Percentiles rank a stretch among this genome's conserved stretches.
phyloP scores from a whole-genome alignment of 2,888 invertebrate genomes.

The Sipha maydis region DNA sequence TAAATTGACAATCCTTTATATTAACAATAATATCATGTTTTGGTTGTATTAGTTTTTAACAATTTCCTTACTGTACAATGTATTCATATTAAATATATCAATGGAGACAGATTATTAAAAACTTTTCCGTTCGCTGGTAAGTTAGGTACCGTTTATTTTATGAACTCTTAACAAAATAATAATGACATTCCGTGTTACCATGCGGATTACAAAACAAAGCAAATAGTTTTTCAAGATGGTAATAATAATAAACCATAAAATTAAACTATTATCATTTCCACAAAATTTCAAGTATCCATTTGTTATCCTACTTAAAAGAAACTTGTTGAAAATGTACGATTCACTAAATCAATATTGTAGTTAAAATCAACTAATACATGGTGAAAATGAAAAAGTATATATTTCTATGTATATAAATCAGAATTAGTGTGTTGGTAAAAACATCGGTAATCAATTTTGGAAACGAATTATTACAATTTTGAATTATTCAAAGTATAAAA shows the following conservation, averaged over 20 bases:
- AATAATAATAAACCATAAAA: conserved; percentile 12
- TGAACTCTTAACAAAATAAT: conserved; percentile 46
- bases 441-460: too few species aligned
- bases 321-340: background rate
- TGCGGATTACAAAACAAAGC: conserved; percentile 15
- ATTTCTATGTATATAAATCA: too few species aligned
- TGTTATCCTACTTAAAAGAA: background rate
- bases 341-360: background rate
- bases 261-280: conserved; percentile 30
- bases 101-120: conserved; percentile 26
- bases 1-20: background rate
- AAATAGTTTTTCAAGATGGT: conserved; percentile 4
- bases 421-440: too few species aligned
- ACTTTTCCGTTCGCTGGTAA: background rate
- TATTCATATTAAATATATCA: conserved; percentile 10
- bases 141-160: conserved; percentile 22
- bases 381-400: too few species aligned
- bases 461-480: too few species aligned
- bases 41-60: background rate
- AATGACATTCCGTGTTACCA: conserved; percentile 23
- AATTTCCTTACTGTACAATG: too few species aligned
- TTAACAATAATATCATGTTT: background rate
- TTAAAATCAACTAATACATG: background rate
- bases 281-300: conserved; percentile 17
- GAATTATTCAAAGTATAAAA: too few species aligned